These are phyloP conservation scores for Acanthornis magna DNA, from an alignment of 2,797 vertebrate genomes.

Conservation along the genomic window DNA sequence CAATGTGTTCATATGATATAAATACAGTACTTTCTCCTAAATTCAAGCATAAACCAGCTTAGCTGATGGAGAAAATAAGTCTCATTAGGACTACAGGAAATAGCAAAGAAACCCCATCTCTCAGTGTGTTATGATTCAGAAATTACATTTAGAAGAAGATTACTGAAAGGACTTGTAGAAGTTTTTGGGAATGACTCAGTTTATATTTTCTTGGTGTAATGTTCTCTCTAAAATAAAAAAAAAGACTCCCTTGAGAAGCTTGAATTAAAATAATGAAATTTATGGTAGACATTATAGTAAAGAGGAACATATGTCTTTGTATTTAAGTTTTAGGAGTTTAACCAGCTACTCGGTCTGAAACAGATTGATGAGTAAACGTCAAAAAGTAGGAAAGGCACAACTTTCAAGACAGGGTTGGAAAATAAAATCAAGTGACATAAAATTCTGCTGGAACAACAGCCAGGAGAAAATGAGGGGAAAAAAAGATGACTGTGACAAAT, in stretches of 20 bases:
- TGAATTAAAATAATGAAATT: neutral
- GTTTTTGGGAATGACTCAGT: neutral
- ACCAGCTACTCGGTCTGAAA: neutral
- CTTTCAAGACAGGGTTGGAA: neutral
- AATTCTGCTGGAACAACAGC: neutral
- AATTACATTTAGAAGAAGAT: neutral
- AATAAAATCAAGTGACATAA: neutral
- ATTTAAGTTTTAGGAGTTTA: neutral
- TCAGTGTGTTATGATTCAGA: neutral
- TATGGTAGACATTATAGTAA: neutral
- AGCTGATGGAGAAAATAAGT: neutral
- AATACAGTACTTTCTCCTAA: neutral
- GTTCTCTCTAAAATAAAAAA: neutral
- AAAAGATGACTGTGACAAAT: neutral
- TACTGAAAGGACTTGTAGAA: neutral
- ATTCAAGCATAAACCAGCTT: neutral
- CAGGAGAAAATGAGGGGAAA: neutral
- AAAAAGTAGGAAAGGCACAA: neutral
- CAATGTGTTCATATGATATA: fast-evolving
- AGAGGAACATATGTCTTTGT: neutral
- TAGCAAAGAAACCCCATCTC: neutral
- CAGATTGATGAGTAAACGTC: neutral
- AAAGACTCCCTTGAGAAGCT: fast-evolving
- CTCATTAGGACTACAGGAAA: neutral
- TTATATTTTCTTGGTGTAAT: neutral